phyloP scores from a whole-genome alignment of 2,797 vertebrate species.

The Cirrhinus molitorella region DNA sequence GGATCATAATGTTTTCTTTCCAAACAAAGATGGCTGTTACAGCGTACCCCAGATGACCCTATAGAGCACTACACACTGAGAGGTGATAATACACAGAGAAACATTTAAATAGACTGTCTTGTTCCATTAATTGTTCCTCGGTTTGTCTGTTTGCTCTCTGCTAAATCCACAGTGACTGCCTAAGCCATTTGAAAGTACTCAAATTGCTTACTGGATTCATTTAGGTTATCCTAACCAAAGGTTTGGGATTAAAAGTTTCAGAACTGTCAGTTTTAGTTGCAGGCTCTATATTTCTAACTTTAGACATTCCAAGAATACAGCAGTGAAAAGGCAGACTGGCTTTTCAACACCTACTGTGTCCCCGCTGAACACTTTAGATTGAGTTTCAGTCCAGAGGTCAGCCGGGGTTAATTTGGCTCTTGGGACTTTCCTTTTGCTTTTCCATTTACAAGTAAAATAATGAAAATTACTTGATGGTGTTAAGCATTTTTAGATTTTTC shows the following conservation, averaged over 20 bases:
- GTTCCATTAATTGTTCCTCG: not conserved
- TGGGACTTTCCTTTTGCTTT: constrained; percentile 2
- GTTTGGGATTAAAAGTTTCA: constrained; percentile 12
- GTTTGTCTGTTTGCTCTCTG: constrained; percentile 7
- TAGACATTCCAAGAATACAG: constrained; percentile 14
- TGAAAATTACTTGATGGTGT: not conserved
- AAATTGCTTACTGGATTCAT: not conserved
- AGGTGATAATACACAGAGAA: constrained; percentile 9
- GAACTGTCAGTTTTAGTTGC: constrained; percentile 23
- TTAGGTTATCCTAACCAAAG: not conserved
- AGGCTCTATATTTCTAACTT: constrained; percentile 11
- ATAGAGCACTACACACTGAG: not conserved
- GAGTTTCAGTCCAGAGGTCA: constrained; percentile 45
- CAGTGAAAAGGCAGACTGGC: constrained; percentile 11
- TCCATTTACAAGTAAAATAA: not conserved
- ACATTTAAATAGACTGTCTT: not conserved
- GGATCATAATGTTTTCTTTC: constrained; percentile 50
- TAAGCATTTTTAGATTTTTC: not conserved
- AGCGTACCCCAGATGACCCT: constrained; percentile 9
- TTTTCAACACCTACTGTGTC: constrained; percentile 32
- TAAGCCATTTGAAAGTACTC: not conserved
- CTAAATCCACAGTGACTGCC: not conserved
- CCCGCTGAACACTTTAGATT: constrained; percentile 29
- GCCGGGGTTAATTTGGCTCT: constrained; percentile 46
- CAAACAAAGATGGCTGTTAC: constrained; percentile 43